Conservation (phyloP, 2,113 vertebrate species). For the Periophthalmus modestus region DNA sequence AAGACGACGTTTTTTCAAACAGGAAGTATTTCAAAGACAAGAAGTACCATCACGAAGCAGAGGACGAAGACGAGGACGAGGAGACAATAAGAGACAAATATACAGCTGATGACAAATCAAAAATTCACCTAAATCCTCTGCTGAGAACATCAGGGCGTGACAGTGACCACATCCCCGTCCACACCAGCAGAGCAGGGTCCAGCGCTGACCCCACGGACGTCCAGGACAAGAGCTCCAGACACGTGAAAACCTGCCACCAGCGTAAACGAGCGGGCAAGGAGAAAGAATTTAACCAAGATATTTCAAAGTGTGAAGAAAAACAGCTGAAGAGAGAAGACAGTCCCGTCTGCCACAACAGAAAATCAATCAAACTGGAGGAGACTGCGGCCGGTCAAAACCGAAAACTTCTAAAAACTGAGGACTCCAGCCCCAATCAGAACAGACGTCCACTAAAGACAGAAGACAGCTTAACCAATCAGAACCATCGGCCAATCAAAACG, state of each 20-base stretch:
- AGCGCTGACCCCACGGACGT: constrained; percentile 80
- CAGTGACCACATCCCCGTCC: constrained; percentile 82
- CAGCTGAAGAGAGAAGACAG: constrained; percentile 86
- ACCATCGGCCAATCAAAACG: too few relatives aligned
- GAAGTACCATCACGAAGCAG: constrained; percentile 32
- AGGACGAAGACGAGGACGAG: constrained; percentile 42
- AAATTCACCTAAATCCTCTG: constrained; percentile 45
- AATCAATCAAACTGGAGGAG: constrained; percentile 68
- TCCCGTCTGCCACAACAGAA: constrained; percentile 50
- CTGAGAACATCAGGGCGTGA: constrained; percentile 78
- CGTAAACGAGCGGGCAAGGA: constrained; percentile 84
- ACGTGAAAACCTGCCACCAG: constrained; percentile 84
- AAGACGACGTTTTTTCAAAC: constrained; percentile 47
- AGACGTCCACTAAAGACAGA: constrained; percentile 80
- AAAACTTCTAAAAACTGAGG: constrained; percentile 83
- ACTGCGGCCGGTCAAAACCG: constrained; percentile 84
- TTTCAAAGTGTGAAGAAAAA: constrained; percentile 85
- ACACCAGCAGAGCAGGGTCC: constrained; percentile 85
- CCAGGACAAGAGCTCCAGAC: constrained; percentile 77
- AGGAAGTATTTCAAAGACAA: constrained; percentile 49
- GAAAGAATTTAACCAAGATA: constrained; percentile 89
- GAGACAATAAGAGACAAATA: constrained; percentile 41
- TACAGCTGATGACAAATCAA: constrained; percentile 50
- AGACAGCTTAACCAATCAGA: constrained; percentile 53
- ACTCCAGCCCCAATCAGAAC: constrained; percentile 82